These are phyloP conservation scores for Folsomia manolachei DNA, from an alignment of 2,888 invertebrate species.

Conservation along the genomic window DNA sequence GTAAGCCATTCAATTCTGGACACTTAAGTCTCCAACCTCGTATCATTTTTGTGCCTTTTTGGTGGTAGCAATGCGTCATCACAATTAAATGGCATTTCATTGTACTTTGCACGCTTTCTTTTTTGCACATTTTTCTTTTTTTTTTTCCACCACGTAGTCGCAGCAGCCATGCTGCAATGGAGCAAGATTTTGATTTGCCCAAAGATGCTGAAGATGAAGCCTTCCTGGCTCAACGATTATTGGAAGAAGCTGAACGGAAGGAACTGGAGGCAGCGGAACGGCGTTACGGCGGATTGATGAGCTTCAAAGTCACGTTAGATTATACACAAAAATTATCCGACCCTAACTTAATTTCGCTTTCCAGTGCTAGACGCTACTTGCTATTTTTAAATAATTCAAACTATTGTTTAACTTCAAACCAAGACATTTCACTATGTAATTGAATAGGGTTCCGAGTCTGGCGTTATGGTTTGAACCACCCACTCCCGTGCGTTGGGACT, in stretches of 20 bases:
- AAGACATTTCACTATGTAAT: background rate
- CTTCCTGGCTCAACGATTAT: background rate
- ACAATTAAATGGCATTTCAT: too few relatives aligned
- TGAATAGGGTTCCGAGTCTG: slow-evolving; percentile 63
- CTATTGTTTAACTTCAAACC: background rate
- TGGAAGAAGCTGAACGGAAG: slow-evolving; percentile 11
- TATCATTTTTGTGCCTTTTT: slow-evolving; percentile 9
- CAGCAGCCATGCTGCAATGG: background rate
- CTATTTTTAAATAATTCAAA: too few relatives aligned
- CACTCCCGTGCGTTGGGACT: slow-evolving; percentile 67
- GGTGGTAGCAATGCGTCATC: slow-evolving; percentile 2
- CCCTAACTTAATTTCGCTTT: slow-evolving; percentile 21
- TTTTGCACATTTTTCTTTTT: background rate
- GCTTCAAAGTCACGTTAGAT: slow-evolving; percentile 38
- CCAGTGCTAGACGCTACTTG: too few relatives aligned
- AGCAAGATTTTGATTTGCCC: background rate
- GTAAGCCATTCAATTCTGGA: slow-evolving; percentile 40
- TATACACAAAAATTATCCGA: background rate
- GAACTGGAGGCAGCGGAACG: slow-evolving; percentile 26
- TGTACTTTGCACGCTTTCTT: background rate
- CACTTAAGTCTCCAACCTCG: background rate
- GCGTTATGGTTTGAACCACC: slow-evolving; percentile 78
- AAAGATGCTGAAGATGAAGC: slow-evolving; percentile 27
- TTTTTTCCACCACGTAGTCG: too few relatives aligned
- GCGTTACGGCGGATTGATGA: slow-evolving; percentile 23